Evolutionary conservation across 1,140 invertebrate species (phyloP).

Genomic region (Trichonephila clavipes): DNA sequence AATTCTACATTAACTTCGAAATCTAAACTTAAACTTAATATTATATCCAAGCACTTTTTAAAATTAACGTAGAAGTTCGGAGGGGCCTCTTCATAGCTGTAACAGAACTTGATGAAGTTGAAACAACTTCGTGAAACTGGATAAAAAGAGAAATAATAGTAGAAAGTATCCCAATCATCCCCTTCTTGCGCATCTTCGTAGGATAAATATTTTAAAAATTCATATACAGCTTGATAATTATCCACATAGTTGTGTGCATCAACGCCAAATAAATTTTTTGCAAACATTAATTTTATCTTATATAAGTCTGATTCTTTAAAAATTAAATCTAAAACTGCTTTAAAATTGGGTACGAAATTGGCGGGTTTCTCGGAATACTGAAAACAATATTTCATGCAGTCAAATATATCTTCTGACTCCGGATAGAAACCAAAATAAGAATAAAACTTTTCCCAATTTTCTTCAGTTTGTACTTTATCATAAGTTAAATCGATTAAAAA

Average conservation of each 20-base stretch:
- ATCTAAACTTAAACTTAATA: background rate
- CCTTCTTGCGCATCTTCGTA: background rate
- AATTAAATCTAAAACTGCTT: background rate
- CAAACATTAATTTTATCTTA: background rate
- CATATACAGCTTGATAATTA: background rate
- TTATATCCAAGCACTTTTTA: background rate
- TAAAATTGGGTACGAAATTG: background rate
- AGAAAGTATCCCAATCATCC: background rate
- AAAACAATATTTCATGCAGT: conserved; percentile 6
- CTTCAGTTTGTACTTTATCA: background rate
- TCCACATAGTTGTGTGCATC: background rate
- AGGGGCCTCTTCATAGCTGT: background rate
- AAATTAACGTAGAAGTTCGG: background rate
- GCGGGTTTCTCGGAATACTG: background rate
- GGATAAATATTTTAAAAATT: background rate
- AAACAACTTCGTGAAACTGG: background rate
- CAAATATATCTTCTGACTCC: background rate
- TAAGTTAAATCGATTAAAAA: background rate
- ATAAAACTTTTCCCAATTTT: conserved; percentile 11
- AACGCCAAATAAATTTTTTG: conserved; percentile 1
- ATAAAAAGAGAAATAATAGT: background rate
- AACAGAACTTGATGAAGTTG: background rate
- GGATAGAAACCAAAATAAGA: background rate
- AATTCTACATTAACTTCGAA: background rate
- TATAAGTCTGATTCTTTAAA: background rate